phyloP scores from a whole-genome alignment of 23 tunicate genomes.

The Clavelina lepadiformis region DNA sequence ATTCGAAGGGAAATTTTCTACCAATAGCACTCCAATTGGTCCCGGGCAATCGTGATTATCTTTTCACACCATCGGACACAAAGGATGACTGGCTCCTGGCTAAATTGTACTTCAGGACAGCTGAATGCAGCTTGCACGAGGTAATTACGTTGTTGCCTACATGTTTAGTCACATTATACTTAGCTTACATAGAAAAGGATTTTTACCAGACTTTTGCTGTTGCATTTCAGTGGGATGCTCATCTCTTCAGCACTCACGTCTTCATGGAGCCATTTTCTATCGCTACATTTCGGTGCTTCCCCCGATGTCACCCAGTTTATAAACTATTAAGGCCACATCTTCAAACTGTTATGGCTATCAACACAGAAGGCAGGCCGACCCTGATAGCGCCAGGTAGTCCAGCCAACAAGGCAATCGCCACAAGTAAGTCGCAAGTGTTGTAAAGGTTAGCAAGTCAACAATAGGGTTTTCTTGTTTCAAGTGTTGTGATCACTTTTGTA shows the following conservation, averaged over 20 bases:
- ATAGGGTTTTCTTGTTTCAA: too few relatives aligned
- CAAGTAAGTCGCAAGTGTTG: slow-evolving; percentile 6
- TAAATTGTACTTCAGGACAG: slow-evolving; percentile 43
- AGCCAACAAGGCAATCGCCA: slow-evolving; percentile 19
- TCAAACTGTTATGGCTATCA: slow-evolving; percentile 37
- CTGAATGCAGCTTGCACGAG: slow-evolving; percentile 19
- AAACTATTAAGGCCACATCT: slow-evolving; percentile 49
- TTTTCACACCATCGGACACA: slow-evolving; percentile 51
- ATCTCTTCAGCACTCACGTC: slow-evolving; percentile 35
- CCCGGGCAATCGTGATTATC: slow-evolving; percentile 23
- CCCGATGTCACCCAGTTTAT: slow-evolving; percentile 45
- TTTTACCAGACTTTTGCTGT: background rate
- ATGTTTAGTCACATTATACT: too few relatives aligned
- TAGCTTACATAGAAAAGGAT: background rate
- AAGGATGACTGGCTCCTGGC: slow-evolving; percentile 73
- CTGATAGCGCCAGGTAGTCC: slow-evolving; percentile 8
- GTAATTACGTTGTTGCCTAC: too few relatives aligned
- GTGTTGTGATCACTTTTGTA: too few relatives aligned
- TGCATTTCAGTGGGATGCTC: slow-evolving; percentile 20
- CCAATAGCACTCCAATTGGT: slow-evolving; percentile 81
- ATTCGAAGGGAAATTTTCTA: slow-evolving; percentile 21
- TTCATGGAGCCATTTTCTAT: slow-evolving; percentile 47
- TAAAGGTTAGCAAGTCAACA: background rate
- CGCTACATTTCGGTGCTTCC: slow-evolving; percentile 26
- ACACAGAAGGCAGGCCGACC: slow-evolving; percentile 19